Conservation (phyloP, 92 coral and sea anemone species). For the Chrysogorgia sp. region DNA sequence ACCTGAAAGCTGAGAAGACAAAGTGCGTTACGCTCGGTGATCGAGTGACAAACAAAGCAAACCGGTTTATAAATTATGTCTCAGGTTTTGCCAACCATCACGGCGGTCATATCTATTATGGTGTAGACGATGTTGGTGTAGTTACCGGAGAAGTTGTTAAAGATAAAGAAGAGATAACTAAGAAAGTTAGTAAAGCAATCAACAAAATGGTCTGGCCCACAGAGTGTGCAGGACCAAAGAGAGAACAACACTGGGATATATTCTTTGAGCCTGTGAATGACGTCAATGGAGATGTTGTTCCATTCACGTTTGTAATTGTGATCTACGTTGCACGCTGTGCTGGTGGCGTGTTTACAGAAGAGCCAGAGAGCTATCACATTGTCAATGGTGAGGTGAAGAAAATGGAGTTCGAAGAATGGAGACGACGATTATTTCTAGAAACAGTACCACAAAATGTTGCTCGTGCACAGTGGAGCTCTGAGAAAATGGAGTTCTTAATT, state of each 20-base stretch:
- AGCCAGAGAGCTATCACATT: conserved; percentile 55
- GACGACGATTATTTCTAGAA: too few species aligned
- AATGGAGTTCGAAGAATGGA: conserved; percentile 43
- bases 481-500: too few species aligned
- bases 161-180: conserved; percentile 8
- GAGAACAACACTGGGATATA: conserved; percentile 58
- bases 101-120: conserved; percentile 51
- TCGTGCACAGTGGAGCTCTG: too few species aligned
- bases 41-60: conserved; percentile 1
- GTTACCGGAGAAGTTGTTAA: conserved; percentile 12
- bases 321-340: conserved; percentile 35
- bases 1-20: not conserved
- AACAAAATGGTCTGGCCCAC: conserved; percentile 53
- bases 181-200: conserved; percentile 22
- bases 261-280: conserved; percentile 57
- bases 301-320: conserved; percentile 47
- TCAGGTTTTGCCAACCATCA: conserved; percentile 51
- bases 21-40: conserved; percentile 13
- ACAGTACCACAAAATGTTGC: too few species aligned
- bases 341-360: conserved; percentile 53
- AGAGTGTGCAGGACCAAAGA: conserved; percentile 31
- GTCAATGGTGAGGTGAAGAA: conserved; percentile 42
- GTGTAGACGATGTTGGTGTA: conserved; percentile 19
- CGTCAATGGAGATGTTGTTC: conserved; percentile 11
- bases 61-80: conserved; percentile 11